These are phyloP conservation scores for Latrodectus geometricus DNA, from an alignment of 1,140 invertebrate genomes.

Conservation along the genomic window DNA sequence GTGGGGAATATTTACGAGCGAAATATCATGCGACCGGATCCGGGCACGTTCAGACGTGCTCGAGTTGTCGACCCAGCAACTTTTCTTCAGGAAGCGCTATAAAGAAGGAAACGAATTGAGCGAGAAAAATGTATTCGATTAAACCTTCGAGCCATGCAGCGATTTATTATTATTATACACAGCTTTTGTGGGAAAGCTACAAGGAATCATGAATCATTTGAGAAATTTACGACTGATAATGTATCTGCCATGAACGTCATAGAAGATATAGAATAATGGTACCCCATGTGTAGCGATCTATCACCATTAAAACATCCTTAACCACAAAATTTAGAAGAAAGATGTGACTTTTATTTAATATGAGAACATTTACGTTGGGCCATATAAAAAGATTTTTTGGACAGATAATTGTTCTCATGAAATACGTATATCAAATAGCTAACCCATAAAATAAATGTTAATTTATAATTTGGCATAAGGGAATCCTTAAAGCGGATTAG, in stretches of 20 bases:
- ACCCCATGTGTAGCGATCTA: not conserved
- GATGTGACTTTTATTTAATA: too few relatives aligned
- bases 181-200: not conserved
- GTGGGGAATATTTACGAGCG: not conserved
- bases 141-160: not conserved
- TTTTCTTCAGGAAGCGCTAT: not conserved
- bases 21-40: not conserved
- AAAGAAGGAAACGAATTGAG: not conserved
- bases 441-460: too few relatives aligned
- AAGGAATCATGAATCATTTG: not conserved
- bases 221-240: not conserved
- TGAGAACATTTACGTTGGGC: too few relatives aligned
- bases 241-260: not conserved
- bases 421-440: too few relatives aligned
- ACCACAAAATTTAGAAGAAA: not conserved
- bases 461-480: too few relatives aligned
- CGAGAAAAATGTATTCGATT: not conserved
- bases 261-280: not conserved
- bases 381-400: too few relatives aligned
- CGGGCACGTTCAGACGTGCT: not conserved
- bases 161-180: slow-evolving; percentile 1
- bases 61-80: not conserved
- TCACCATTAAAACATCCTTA: not conserved
- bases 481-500: too few relatives aligned
- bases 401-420: too few relatives aligned